phyloP scores from a whole-genome alignment of 2,113 vertebrate species.

The Syngnathus scovelli region DNA sequence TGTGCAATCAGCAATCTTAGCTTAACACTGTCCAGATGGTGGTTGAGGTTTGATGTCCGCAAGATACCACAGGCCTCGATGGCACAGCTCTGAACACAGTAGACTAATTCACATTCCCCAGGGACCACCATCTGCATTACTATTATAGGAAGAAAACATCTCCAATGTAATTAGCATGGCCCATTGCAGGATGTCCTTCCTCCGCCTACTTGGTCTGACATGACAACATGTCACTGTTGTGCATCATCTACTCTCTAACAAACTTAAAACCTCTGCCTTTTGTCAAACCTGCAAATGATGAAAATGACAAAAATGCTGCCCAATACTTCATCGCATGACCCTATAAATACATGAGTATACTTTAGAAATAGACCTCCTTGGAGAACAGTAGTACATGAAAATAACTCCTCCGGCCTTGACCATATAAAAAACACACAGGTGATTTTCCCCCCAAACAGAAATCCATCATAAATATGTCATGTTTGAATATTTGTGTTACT shows the following conservation, averaged over 20 bases:
- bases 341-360: slow-evolving; percentile 11
- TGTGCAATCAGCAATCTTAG: slow-evolving; percentile 40
- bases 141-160: slow-evolving; percentile 56
- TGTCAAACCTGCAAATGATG: slow-evolving; percentile 31
- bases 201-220: slow-evolving; percentile 26
- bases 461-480: too few relatives aligned
- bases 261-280: slow-evolving; percentile 30
- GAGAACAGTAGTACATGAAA: slow-evolving; percentile 43
- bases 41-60: slow-evolving; percentile 48
- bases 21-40: slow-evolving; percentile 55
- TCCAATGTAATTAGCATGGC: slow-evolving; percentile 53
- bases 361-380: background rate
- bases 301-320: slow-evolving; percentile 9
- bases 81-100: slow-evolving; percentile 37
- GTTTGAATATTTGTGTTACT: too few relatives aligned
- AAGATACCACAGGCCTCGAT: slow-evolving; percentile 41
- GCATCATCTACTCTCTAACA: slow-evolving; percentile 23
- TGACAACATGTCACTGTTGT: slow-evolving; percentile 42
- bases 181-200: slow-evolving; percentile 48
- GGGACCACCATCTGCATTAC: slow-evolving; percentile 53
- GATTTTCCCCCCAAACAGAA: too few relatives aligned
- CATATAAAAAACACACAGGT: too few relatives aligned
- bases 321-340: slow-evolving; percentile 21
- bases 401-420: background rate
- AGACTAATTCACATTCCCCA: slow-evolving; percentile 46